A percentile compares a stretch with the other conserved stretches of the same genome.
Evolutionary conservation across 2,113 vertebrate genomes (phyloP).

Genomic region (Podarcis raffonei): DNA sequence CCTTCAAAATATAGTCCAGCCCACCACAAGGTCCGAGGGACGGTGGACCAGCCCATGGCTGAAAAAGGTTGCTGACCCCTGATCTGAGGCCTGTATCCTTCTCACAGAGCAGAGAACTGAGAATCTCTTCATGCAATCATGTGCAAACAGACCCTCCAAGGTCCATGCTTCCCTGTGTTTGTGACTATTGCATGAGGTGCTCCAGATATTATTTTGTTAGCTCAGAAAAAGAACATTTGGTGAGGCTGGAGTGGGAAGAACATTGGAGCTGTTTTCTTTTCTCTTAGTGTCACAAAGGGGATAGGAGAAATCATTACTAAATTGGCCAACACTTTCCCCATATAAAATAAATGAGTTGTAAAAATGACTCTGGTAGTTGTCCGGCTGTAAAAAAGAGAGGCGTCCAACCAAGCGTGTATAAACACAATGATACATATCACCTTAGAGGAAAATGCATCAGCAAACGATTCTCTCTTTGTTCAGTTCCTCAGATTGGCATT

Average conservation of each 20-base stretch:
- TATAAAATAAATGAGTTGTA: conserved; percentile 26
- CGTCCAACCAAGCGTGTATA: neutral
- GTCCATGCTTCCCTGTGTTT: too few species aligned
- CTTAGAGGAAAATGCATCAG: conserved; percentile 3
- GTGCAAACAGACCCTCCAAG: neutral
- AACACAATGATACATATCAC: conserved; percentile 21
- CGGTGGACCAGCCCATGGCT: too few species aligned
- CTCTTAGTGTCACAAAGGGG: neutral
- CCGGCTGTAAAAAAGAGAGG: neutral
- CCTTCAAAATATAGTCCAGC: too few species aligned
- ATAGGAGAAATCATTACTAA: neutral
- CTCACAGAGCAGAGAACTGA: too few species aligned
- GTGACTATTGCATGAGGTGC: neutral
- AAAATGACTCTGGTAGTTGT: neutral
- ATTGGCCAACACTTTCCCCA: neutral
- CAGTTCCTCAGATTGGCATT: neutral
- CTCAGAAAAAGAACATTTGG: neutral
- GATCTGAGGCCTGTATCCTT: too few species aligned
- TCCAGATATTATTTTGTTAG: neutral
- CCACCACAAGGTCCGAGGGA: too few species aligned
- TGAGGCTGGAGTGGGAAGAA: neutral
- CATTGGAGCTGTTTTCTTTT: neutral
- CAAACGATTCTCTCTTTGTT: conserved; percentile 5
- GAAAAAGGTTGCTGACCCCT: too few species aligned
- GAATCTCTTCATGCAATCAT: neutral